These are phyloP conservation scores for Habrosyne pyritoides DNA, from an alignment of 2,888 invertebrate genomes.

Conservation along the genomic window DNA sequence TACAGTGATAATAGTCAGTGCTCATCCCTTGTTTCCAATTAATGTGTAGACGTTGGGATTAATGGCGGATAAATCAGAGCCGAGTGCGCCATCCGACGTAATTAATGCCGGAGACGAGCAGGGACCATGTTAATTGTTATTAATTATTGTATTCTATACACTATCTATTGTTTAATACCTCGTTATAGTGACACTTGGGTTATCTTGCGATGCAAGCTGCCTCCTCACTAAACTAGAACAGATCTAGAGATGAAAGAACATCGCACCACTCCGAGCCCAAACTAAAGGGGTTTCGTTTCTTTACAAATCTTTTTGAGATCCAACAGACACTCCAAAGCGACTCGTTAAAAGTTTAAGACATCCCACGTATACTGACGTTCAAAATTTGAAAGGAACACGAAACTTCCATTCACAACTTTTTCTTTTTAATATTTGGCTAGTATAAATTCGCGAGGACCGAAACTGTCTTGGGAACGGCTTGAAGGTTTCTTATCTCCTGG, in stretches of 20 bases:
- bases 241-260: not conserved
- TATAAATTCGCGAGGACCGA: not conserved
- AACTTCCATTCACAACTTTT: not conserved
- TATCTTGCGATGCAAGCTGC: slow-evolving; percentile 7
- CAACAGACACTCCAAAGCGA: not conserved
- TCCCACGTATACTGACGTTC: not conserved
- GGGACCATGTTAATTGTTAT: slow-evolving; percentile 34
- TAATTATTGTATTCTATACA: slow-evolving; percentile 27
- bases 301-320: not conserved
- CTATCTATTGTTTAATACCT: slow-evolving; percentile 7
- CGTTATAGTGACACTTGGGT: not conserved
- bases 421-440: not conserved
- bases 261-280: not conserved
- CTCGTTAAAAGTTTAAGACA: not conserved
- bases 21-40: slow-evolving; percentile 9
- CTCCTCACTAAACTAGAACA: not conserved
- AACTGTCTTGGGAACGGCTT: not conserved
- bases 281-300: not conserved
- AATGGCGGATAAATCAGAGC: slow-evolving; percentile 17
- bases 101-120: slow-evolving; percentile 15
- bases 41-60: slow-evolving; percentile 10
- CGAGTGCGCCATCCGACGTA: slow-evolving; percentile 13
- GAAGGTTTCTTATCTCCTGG: not conserved
- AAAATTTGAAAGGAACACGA: not conserved
- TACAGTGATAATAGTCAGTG: slow-evolving; percentile 10